Conservation (phyloP, 2,113 vertebrate genomes). For the Lepidothrix coronata region DNA sequence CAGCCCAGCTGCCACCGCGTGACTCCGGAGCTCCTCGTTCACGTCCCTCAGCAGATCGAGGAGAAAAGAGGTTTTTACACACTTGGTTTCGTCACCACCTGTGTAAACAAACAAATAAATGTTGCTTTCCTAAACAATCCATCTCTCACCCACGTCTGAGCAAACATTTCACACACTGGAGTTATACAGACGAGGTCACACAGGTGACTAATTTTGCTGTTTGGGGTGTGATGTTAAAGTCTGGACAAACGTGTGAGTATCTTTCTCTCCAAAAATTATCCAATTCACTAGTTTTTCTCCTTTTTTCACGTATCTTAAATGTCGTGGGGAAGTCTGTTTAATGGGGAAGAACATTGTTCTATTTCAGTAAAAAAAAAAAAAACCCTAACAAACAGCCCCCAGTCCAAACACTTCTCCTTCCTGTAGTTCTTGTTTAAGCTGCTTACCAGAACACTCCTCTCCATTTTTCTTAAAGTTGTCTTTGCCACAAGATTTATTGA, state of each 20-base stretch:
- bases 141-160: fast-evolving
- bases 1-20: constrained; percentile 44
- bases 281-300: neutral
- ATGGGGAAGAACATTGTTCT: neutral
- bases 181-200: neutral
- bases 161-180: fast-evolving
- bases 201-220: neutral
- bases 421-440: neutral
- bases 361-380: neutral
- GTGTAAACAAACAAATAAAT: neutral
- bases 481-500: neutral
- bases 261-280: neutral
- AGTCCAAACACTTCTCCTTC: neutral
- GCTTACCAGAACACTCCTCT: neutral
- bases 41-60: constrained; percentile 74
- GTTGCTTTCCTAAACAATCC: neutral
- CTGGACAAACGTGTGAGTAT: neutral
- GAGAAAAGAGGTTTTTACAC: constrained; percentile 64
- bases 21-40: constrained; percentile 62
- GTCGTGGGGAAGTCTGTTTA: neutral
- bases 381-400: neutral
- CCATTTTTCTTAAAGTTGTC: neutral
- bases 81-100: neutral
- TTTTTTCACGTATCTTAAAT: neutral
- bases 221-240: neutral